Base-by-base conservation (phyloP, 2,113 vertebrate genomes). In the Pseudorhombus dupliciocellatus region DNA sequence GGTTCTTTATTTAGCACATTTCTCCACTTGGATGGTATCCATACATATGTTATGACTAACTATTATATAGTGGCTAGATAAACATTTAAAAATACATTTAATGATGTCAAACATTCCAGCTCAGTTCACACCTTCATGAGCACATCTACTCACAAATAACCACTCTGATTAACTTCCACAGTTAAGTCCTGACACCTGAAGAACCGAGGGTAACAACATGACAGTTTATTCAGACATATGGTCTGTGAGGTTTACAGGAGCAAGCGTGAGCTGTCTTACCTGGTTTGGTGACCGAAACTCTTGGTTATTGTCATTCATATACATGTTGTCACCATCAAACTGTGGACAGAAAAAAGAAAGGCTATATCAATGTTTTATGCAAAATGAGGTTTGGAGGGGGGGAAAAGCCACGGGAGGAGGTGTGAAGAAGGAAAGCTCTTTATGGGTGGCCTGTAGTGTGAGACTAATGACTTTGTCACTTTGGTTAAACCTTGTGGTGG, bases 271-370 rank as follows among this genome's bases (percentile, higher is more conserved):
- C 37, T 60, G 4, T 7, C 95, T 93, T 92, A 98, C 97, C 96
- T 97, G 96, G 82, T 95, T 97, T 85, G 96, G 92, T 0, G 96
- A 94, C 73, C 97, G 95, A 84, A 96, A 96, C 85, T 97, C 97
- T 91, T 96, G 96, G 92, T 96, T 91, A 87, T 94, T 96, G 91
- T 97, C 96, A 71, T 95, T 97, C 96, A 97, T 94, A 91, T 96
- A 98, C 95, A 96, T 96, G 94, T 96, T 97, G 92, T 98, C 97
- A 94, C 95, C 97, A 95, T 97, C 97, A 96, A 97, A 97, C 97
- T 98, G 90, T 86, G 95, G 95, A 85, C 31, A 87, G 70, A 91
- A 85, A 84, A 44, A 88, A 65, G 34, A 89, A 59, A 78, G 61
- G 22, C 88, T 60, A 84, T 73, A 79, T 87, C 55, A 85, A 75